A percentile compares a stretch with the other conserved stretches of the same genome.
phyloP scores from a whole-genome alignment of 2,113 vertebrate species.

The Eupsittula cactorum region DNA sequence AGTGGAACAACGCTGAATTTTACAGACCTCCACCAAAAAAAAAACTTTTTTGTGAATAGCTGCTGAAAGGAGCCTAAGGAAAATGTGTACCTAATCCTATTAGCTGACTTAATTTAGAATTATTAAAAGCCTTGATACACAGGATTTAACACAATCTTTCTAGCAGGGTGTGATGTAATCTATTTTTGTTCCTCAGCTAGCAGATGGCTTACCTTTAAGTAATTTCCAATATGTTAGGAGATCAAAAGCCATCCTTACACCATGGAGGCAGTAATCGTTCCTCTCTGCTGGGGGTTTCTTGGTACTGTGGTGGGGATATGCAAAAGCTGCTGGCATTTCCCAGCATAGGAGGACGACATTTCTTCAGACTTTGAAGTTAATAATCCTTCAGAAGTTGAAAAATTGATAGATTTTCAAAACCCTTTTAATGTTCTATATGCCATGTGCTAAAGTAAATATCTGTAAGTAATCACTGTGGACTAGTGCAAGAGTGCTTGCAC shows the following conservation, averaged over 20 bases:
- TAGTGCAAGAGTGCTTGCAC: neutral
- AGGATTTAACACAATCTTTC: slow-evolving; percentile 83
- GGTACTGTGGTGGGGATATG: slow-evolving; percentile 84
- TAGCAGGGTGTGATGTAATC: slow-evolving; percentile 91
- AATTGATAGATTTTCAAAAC: slow-evolving; percentile 78
- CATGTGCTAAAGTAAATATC: slow-evolving; percentile 76
- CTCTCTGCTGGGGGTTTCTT: slow-evolving; percentile 84
- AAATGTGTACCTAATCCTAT: slow-evolving; percentile 84
- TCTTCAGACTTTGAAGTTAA: slow-evolving; percentile 96
- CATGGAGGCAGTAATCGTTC: slow-evolving; percentile 85
- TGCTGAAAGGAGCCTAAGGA: slow-evolving; percentile 75
- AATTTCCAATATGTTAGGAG: slow-evolving; percentile 91
- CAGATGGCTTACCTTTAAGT: slow-evolving; percentile 91
- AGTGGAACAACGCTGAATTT: slow-evolving; percentile 69
- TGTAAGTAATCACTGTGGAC: slow-evolving; percentile 50
- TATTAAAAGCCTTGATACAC: slow-evolving; percentile 82
- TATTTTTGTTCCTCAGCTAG: slow-evolving; percentile 85
- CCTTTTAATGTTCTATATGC: slow-evolving; percentile 81
- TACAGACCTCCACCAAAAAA: slow-evolving; percentile 65
- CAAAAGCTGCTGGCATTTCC: slow-evolving; percentile 95
- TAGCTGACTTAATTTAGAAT: slow-evolving; percentile 86
- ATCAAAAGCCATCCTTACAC: slow-evolving; percentile 88
- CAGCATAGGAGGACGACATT: slow-evolving; percentile 94
- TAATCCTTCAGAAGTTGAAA: slow-evolving; percentile 93
- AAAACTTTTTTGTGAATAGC: slow-evolving; percentile 60